Conservation (phyloP, 2,888 invertebrate genomes). For the Thymelicus acteon region DNA sequence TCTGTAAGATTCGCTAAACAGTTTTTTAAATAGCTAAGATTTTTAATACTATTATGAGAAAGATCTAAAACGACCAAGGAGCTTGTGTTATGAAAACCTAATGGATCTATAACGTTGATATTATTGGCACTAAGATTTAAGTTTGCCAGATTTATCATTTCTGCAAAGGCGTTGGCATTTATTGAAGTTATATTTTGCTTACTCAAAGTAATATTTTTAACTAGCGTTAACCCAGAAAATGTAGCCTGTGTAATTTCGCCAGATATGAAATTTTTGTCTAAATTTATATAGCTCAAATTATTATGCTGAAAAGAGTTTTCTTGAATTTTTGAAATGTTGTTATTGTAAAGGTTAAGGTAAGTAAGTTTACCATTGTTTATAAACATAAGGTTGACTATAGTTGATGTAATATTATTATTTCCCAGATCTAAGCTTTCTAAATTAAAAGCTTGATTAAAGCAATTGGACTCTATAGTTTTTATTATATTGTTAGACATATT, state of each 20-base stretch:
- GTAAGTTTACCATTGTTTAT: constrained; percentile 56
- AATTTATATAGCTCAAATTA: constrained; percentile 56
- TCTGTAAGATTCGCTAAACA: constrained; percentile 57
- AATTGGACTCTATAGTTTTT: constrained; percentile 59
- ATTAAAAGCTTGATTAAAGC: constrained; percentile 60
- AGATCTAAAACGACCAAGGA: constrained; percentile 59
- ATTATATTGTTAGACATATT: constrained; percentile 68
- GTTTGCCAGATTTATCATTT: constrained; percentile 49
- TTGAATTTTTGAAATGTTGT: constrained; percentile 58
- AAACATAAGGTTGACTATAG: constrained; percentile 62
- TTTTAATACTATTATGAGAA: constrained; percentile 59
- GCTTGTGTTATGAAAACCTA: constrained; percentile 53
- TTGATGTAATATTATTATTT: constrained; percentile 59
- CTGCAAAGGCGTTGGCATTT: constrained; percentile 57
- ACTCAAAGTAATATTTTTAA: constrained; percentile 57
- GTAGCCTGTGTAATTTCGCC: constrained; percentile 56
- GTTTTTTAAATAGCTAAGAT: constrained; percentile 58
- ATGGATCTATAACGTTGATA: constrained; percentile 55
- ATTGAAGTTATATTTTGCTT: constrained; percentile 59
- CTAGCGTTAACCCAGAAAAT: constrained; percentile 58
- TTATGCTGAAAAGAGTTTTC: constrained; percentile 61
- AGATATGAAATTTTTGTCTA: constrained; percentile 62
- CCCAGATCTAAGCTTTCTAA: constrained; percentile 62
- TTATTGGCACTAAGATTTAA: constrained; percentile 66
- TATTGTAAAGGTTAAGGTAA: constrained; percentile 62